These are phyloP conservation scores for Eupelmus urozonus DNA, from an alignment of 2,888 invertebrate genomes.

Conservation along the genomic window DNA sequence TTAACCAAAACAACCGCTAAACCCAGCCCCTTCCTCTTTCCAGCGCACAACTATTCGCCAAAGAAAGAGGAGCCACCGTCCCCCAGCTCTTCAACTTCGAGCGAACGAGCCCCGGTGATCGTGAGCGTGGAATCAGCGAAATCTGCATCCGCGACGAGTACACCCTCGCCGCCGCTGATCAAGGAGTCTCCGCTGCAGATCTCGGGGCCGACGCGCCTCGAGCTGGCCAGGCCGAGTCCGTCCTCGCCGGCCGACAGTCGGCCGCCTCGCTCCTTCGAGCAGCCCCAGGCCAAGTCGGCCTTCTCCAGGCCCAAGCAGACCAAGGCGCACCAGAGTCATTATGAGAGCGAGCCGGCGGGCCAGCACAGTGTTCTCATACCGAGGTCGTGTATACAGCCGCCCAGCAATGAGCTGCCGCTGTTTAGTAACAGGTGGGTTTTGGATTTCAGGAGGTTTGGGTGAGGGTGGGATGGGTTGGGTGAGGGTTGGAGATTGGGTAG, in stretches of 20 bases:
- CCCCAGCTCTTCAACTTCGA: background rate
- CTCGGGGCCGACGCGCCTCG: background rate
- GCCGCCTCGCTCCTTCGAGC: constrained; percentile 52
- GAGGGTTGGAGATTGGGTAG: background rate
- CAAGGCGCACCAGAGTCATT: constrained; percentile 3
- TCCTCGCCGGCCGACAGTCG: constrained; percentile 33
- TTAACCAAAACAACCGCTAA: too few relatives aligned
- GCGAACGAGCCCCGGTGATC: constrained; percentile 41
- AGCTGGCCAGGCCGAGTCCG: background rate
- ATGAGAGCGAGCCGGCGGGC: constrained; percentile 20
- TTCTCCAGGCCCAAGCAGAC: constrained; percentile 52
- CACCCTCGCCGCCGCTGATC: constrained; percentile 41
- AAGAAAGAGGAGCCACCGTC: constrained; percentile 23
- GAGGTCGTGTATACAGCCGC: constrained; percentile 33
- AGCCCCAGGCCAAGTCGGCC: constrained; percentile 54
- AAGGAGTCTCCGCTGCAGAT: constrained; percentile 7
- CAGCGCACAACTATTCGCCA: constrained; percentile 31
- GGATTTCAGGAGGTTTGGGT: background rate
- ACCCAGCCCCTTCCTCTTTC: too few relatives aligned
- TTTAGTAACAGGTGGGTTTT: constrained; percentile 67
- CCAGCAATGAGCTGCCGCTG: constrained; percentile 64
- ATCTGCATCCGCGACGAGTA: constrained; percentile 62
- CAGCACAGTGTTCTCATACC: constrained; percentile 23
- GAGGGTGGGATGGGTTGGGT: background rate
- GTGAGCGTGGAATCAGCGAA: constrained; percentile 48